Percentiles rank a stretch among this genome's conserved stretches.
phyloP scores from a whole-genome alignment of 2,797 vertebrate species.

The Pitangus sulphuratus region DNA sequence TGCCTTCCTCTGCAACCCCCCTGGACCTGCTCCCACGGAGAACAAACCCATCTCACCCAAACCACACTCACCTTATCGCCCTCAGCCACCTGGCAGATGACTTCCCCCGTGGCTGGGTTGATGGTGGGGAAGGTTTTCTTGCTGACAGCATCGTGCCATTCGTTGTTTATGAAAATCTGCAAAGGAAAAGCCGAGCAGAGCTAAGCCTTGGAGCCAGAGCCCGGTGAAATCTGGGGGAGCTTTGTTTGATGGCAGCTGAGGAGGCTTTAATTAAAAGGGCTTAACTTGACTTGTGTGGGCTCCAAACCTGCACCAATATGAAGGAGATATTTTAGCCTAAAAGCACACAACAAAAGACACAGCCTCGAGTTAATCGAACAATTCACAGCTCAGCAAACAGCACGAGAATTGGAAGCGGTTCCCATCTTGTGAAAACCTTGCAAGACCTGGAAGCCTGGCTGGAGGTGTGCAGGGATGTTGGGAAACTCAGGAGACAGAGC shows the following conservation, averaged over 20 bases:
- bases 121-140: constrained; percentile 90
- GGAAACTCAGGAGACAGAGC: neutral
- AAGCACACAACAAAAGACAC: neutral
- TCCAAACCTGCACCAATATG: neutral
- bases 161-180: constrained; percentile 96
- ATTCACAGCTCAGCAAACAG: neutral
- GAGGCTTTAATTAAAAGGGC: neutral
- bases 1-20: neutral
- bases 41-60: neutral
- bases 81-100: constrained; percentile 94
- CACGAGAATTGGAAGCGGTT: fast-evolving
- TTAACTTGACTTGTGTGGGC: neutral
- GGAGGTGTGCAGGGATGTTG: neutral
- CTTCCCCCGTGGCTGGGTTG: constrained; percentile 91
- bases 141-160: constrained; percentile 89
- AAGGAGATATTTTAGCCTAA: neutral
- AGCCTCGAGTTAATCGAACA: neutral
- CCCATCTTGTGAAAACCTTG: neutral
- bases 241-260: neutral
- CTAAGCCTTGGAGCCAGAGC: neutral
- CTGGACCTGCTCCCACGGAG: fast-evolving
- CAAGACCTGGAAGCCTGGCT: neutral
- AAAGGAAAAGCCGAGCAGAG: neutral
- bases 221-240: fast-evolving
- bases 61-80: constrained; percentile 82